A percentile compares a stretch with the other conserved stretches of the same genome.
phyloP scores from a whole-genome alignment of 2,888 invertebrate species.

The Mantis religiosa region DNA sequence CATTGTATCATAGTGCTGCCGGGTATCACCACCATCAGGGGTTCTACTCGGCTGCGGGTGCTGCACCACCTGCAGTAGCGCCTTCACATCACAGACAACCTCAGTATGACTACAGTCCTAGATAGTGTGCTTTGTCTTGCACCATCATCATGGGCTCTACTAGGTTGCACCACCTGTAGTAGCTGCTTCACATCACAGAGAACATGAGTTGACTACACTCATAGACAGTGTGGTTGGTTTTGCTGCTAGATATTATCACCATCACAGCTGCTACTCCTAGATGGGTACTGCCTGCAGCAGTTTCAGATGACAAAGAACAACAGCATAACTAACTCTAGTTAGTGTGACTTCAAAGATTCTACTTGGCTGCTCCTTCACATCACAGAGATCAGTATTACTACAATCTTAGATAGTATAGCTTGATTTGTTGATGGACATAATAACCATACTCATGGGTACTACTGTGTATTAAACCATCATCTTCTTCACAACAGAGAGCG shows the following conservation, averaged over 20 bases:
- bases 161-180: neutral
- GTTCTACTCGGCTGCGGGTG: neutral
- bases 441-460: no score
- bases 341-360: no score
- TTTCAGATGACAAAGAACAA: neutral
- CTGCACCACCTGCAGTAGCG: neutral
- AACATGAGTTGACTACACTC: neutral
- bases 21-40: conserved; percentile 6
- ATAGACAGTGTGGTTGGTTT: neutral
- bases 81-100: neutral
- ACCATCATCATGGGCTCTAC: neutral
- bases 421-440: no score
- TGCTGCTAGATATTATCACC: neutral
- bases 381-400: neutral
- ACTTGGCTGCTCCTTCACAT: no score
- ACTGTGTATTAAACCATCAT: no score
- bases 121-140: neutral
- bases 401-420: neutral
- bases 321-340: neutral
- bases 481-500: no score
- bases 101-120: neutral
- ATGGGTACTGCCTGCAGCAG: neutral
- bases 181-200: neutral
- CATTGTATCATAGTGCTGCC: neutral
- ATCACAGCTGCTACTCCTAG: neutral